Base-by-base conservation (phyloP, 1,140 invertebrate species). In the Bombus cullumanus region DNA sequence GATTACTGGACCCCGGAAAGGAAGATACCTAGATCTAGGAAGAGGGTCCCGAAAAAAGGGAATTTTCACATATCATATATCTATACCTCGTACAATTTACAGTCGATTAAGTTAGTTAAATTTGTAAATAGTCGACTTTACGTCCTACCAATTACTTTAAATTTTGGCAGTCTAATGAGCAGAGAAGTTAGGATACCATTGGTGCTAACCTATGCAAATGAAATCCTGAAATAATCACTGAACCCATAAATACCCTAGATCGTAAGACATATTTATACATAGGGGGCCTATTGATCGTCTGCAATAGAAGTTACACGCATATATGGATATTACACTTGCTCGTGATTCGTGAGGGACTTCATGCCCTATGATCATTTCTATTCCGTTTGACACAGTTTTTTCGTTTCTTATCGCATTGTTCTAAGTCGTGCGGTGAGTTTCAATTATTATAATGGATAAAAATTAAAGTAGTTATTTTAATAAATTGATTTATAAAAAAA, bases 361-460 rank as follows among this genome's bases (percentile, higher is more conserved):
- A 25, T 59, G 31, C 68, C 71, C 47, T 75, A 62, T 81, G 34
- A 73, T 37, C 68, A 39, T 64, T 43, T 22, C 43, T 39, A 47
- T 73, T 10, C 37, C 41, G n/a, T 12, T 43, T 59, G 25, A 43
- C 41, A 74, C 37, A 53, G 59, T 74, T 81, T 57, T 43, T 47
- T 43, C 34, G 15, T 81, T 81, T 75, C 68, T 68, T 75, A 80
- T 85, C 22, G 18, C 6, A 57, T 66, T 81, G 37, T 81, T 68
- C 43, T 74, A 68, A 81, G 69, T 68, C n/a, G 69, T 81, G 71
- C 62, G 84, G 84, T 85, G 79, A 85, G 84, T 85, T 75, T n/a
- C 18, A 68, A 75, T 68, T 6, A 62, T 71, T 69, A 41, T n/a
- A 28, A 73, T 85, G 81, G 25, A 83, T 31, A 28, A 31, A 10